phyloP scores from a whole-genome alignment of 2,888 invertebrate species.

The Cantharis flavilabris region DNA sequence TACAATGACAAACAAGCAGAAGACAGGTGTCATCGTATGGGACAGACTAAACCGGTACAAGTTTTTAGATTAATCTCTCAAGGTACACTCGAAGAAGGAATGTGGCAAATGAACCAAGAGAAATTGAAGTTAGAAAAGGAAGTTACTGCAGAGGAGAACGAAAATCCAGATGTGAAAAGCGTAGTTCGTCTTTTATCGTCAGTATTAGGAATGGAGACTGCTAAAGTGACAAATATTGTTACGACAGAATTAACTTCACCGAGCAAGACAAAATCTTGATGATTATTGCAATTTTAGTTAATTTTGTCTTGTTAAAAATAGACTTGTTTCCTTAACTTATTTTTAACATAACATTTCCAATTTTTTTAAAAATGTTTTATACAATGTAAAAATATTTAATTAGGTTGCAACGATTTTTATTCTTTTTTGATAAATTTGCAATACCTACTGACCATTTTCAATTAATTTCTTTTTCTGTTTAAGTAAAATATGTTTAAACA shows the following conservation, averaged over 20 bases:
- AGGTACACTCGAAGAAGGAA: conserved; percentile 91
- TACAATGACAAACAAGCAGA: conserved; percentile 99
- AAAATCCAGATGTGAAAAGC: conserved; percentile 75
- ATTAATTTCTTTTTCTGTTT: background rate
- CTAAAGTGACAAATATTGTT: conserved; percentile 43
- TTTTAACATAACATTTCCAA: background rate
- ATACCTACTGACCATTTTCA: background rate
- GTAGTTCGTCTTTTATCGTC: conserved; percentile 80
- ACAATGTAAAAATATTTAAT: background rate
- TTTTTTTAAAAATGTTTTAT: background rate
- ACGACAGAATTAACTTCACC: conserved; percentile 40
- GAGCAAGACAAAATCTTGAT: conserved; percentile 37
- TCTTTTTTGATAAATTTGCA: background rate
- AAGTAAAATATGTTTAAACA: background rate
- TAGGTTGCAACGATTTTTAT: background rate
- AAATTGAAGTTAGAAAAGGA: conserved; percentile 61
- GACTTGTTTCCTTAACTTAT: background rate
- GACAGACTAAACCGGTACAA: conserved; percentile 62
- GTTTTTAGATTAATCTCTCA: conserved; percentile 84
- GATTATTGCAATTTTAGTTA: conserved; percentile 3
- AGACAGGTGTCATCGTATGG: conserved; percentile 97
- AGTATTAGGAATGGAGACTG: conserved; percentile 67
- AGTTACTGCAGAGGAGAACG: conserved; percentile 73
- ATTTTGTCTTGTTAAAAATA: background rate
- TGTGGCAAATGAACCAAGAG: conserved; percentile 85